Conservation (phyloP, 2,888 invertebrate species). For the Standfussiana lucernea region DNA sequence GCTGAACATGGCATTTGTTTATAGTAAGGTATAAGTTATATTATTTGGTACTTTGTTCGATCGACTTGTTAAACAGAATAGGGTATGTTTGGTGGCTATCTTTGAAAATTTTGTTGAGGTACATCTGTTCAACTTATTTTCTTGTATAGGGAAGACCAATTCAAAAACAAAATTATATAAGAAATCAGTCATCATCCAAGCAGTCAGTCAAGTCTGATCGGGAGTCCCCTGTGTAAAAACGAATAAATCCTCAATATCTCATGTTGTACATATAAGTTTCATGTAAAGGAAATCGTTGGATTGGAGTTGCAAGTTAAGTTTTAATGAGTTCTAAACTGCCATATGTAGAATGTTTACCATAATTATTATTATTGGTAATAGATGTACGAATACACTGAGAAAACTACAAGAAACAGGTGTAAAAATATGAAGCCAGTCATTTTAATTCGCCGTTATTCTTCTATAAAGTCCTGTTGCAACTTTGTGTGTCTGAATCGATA, state of each 20-base stretch:
- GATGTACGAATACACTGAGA: background rate
- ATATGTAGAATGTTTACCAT: constrained; percentile 12
- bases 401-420: background rate
- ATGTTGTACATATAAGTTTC: background rate
- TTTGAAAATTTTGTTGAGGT: background rate
- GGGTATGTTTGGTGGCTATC: background rate
- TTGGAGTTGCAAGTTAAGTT: constrained; percentile 6
- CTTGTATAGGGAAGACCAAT: background rate
- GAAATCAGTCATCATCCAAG: too few relatives aligned
- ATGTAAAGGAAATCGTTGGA: background rate
- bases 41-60: background rate
- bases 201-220: too few relatives aligned
- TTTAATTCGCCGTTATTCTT: constrained; percentile 1
- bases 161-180: background rate
- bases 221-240: background rate
- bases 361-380: background rate
- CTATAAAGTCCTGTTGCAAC: constrained; percentile 8
- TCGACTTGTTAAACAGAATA: background rate
- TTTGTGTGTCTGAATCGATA: background rate
- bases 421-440: background rate
- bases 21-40: background rate
- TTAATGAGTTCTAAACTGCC: background rate
- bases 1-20: constrained; percentile 12
- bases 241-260: background rate
- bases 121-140: background rate